Evolutionary conservation across 1,140 invertebrate species (phyloP).

Genomic region (Eufriesea mexicana): DNA sequence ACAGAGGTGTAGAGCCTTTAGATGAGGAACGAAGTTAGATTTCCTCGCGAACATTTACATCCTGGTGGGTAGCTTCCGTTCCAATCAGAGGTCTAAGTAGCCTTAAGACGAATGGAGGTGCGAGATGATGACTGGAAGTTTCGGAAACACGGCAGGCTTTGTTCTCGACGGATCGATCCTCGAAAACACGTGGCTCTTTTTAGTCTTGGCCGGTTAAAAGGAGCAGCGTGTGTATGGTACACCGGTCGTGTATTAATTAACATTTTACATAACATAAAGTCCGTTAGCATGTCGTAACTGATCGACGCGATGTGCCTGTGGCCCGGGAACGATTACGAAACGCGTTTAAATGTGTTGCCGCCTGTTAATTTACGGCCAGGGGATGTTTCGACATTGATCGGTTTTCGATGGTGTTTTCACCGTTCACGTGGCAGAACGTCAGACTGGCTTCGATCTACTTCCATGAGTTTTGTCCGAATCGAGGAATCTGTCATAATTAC

Average conservation of each 20-base stretch:
- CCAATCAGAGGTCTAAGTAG: no score
- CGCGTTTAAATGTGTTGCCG: neutral
- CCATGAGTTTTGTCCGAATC: neutral
- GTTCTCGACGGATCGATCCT: neutral
- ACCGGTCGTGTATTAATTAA: constrained; percentile 32
- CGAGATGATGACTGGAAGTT: neutral
- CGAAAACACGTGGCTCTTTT: neutral
- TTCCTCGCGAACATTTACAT: no score
- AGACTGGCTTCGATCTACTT: neutral
- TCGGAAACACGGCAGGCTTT: neutral
- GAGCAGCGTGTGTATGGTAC: neutral
- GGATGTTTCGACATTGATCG: constrained; percentile 29
- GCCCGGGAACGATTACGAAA: constrained; percentile 28
- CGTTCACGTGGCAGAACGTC: neutral
- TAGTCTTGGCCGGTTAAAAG: neutral
- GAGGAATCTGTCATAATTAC: neutral
- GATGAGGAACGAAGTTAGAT: no score
- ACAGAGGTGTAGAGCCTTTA: neutral
- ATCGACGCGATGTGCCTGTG: neutral
- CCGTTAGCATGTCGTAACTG: constrained; percentile 42
- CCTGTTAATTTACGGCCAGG: constrained; percentile 19
- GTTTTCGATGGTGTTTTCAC: neutral
- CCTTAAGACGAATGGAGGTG: no score
- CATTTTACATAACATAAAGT: constrained; percentile 45
- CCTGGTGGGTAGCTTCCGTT: no score